These are phyloP conservation scores for Xylota sylvarum DNA, from an alignment of 2,888 invertebrate genomes.

Conservation along the genomic window DNA sequence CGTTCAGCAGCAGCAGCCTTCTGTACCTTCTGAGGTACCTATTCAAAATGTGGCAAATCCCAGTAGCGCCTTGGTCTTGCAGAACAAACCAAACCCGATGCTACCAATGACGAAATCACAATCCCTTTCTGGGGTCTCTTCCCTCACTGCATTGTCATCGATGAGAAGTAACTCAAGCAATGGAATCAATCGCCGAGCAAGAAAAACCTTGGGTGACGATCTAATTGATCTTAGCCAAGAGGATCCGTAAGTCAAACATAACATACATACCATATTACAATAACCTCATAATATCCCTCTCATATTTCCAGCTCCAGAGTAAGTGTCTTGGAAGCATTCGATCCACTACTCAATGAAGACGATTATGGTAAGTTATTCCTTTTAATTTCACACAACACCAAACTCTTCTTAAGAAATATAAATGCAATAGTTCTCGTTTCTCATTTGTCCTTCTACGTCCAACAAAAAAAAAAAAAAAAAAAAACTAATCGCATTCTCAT, in stretches of 20 bases:
- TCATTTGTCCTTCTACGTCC: slow-evolving; percentile 62
- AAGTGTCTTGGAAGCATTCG: slow-evolving; percentile 93
- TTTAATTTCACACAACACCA: neutral
- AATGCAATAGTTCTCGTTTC: slow-evolving; percentile 32
- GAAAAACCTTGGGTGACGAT: slow-evolving; percentile 80
- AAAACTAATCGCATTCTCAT: slow-evolving; percentile 40
- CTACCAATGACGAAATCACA: slow-evolving; percentile 77
- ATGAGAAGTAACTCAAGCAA: slow-evolving; percentile 69
- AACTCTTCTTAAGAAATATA: slow-evolving; percentile 3
- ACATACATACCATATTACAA: neutral
- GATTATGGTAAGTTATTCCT: slow-evolving; percentile 78
- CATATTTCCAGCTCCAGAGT: slow-evolving; percentile 82
- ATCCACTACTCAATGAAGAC: slow-evolving; percentile 90
- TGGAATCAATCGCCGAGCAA: slow-evolving; percentile 63
- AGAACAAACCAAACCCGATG: slow-evolving; percentile 52
- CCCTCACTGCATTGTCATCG: slow-evolving; percentile 43
- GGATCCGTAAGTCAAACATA: slow-evolving; percentile 81
- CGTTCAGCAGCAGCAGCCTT: slow-evolving; percentile 28
- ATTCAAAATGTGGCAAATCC: slow-evolving; percentile 68
- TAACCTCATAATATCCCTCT: slow-evolving; percentile 1
- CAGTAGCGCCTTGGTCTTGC: slow-evolving; percentile 56
- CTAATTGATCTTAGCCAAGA: slow-evolving; percentile 83
- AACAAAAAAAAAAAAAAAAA: slow-evolving; percentile 3
- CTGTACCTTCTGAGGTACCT: slow-evolving; percentile 32
- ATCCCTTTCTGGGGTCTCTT: slow-evolving; percentile 76